Conservation (phyloP, 2,797 vertebrate genomes). For the Kryptopterus vitreolus region DNA sequence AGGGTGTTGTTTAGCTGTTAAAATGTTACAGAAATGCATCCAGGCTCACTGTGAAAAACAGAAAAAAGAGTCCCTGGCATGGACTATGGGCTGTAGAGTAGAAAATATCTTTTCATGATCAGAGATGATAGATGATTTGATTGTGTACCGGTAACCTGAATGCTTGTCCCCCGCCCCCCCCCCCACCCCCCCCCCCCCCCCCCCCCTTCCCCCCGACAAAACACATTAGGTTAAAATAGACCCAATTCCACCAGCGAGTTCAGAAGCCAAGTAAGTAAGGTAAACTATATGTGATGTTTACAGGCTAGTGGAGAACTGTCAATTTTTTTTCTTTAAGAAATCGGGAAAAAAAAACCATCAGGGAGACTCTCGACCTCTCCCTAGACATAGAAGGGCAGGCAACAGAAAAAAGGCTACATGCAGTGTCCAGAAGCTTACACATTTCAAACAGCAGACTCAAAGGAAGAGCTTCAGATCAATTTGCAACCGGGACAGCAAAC, state of each 20-base stretch:
- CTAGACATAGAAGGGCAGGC: background rate
- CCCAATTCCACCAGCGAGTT: background rate
- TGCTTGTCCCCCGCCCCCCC: too few relatives aligned
- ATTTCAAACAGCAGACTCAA: slow-evolving; percentile 5
- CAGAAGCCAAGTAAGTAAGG: background rate
- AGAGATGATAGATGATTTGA: background rate
- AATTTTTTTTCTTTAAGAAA: background rate
- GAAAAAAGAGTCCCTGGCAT: background rate
- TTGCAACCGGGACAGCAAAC: slow-evolving; percentile 1
- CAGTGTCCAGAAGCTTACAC: background rate
- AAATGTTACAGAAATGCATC: background rate
- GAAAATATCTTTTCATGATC: background rate
- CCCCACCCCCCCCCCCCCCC: too few relatives aligned
- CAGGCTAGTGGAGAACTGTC: background rate
- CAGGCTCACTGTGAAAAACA: background rate
- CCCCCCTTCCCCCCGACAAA: too few relatives aligned
- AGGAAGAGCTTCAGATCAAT: background rate
- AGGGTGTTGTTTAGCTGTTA: background rate
- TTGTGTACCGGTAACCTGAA: slow-evolving; percentile 4
- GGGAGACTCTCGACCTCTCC: background rate
- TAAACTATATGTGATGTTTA: background rate
- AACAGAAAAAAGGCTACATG: slow-evolving; percentile 12
- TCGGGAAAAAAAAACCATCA: background rate
- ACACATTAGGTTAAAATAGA: background rate
- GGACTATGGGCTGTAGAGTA: background rate